These are phyloP conservation scores for Amphiduros pacificus DNA, from an alignment of 2,888 invertebrate species.

Conservation along the genomic window DNA sequence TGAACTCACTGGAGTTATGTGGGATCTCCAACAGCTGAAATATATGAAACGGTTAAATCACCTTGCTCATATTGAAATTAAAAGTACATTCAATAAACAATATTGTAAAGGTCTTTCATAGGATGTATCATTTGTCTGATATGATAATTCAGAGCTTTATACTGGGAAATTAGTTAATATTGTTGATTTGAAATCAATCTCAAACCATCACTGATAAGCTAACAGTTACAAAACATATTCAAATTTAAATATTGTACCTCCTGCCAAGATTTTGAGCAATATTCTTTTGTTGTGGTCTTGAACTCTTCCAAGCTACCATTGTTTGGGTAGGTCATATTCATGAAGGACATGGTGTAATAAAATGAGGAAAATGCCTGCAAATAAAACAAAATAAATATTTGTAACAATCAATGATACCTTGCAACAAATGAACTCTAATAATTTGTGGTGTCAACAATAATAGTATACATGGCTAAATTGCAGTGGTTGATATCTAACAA, in stretches of 20 bases:
- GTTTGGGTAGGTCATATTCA: slow-evolving; percentile 57
- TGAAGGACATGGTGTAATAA: slow-evolving; percentile 54
- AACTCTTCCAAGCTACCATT: slow-evolving; percentile 38
- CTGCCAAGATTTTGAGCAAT: slow-evolving; percentile 48
- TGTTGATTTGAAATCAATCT: not conserved
- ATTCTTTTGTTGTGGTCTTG: slow-evolving; percentile 29
- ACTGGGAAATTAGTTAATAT: not conserved
- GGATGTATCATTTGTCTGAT: not conserved
- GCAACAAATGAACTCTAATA: no score
- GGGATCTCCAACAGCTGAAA: not conserved
- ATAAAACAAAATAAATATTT: no score
- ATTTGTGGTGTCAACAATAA: no score
- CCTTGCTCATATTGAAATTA: not conserved
- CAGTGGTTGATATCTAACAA: no score
- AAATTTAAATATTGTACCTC: no score
- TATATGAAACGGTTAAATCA: not conserved
- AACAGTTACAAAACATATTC: no score
- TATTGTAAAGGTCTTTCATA: not conserved
- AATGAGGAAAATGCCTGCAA: slow-evolving; percentile 33
- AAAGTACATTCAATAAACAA: not conserved
- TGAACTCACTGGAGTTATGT: not conserved
- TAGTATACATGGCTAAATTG: no score
- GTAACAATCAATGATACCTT: no score
- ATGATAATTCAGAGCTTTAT: not conserved
- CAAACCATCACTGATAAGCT: no score